These are phyloP conservation scores for Pipra filicauda DNA, from an alignment of 2,113 vertebrate species.

Conservation along the genomic window DNA sequence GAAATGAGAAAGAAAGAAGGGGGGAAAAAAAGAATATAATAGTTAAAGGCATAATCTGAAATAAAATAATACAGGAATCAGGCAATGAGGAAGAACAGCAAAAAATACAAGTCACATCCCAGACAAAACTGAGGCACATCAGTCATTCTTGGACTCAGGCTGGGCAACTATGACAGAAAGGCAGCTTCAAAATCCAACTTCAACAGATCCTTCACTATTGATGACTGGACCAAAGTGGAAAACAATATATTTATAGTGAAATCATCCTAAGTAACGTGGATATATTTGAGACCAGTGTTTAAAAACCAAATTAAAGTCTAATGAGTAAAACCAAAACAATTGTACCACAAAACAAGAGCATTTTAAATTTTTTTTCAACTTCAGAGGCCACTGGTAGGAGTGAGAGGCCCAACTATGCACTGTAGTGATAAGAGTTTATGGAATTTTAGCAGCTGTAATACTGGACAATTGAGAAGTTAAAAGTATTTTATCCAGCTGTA, in stretches of 20 bases:
- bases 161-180: neutral
- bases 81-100: neutral
- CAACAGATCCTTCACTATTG: neutral
- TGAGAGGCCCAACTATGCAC: neutral
- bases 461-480: neutral
- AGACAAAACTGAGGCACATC: neutral
- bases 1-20: neutral
- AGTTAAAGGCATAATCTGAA: neutral
- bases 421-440: neutral
- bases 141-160: neutral
- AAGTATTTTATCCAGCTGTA: neutral
- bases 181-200: neutral
- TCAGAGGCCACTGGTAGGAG: neutral
- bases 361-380: neutral
- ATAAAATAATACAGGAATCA: neutral
- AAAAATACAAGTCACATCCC: neutral
- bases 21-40: rapidly evolving
- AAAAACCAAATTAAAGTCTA: neutral
- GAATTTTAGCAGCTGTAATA: neutral
- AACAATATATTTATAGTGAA: neutral
- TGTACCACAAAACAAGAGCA: neutral
- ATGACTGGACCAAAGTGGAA: neutral
- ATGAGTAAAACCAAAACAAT: neutral
- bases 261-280: neutral
- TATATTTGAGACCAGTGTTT: neutral